A percentile compares a stretch with the other conserved stretches of the same genome.
phyloP scores from a whole-genome alignment of 2,113 vertebrate genomes.

The Toxotes jaculatrix region DNA sequence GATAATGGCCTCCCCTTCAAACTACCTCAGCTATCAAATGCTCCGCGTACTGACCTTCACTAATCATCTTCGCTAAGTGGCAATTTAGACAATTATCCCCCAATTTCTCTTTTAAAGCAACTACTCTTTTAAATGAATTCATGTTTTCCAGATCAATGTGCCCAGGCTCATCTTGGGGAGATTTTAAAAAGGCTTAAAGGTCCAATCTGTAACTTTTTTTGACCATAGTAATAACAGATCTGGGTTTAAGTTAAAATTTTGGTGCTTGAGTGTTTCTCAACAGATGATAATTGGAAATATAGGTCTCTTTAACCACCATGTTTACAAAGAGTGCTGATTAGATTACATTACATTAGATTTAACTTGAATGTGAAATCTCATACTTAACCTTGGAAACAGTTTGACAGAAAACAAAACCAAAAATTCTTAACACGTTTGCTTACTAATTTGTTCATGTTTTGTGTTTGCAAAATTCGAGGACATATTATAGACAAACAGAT shows the following conservation, averaged over 20 bases:
- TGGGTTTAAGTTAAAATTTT: neutral
- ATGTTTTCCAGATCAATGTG: constrained; percentile 24
- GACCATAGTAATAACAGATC: neutral
- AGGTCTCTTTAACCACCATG: neutral
- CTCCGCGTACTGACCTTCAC: constrained; percentile 49
- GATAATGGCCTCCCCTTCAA: constrained; percentile 70
- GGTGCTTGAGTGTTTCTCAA: neutral
- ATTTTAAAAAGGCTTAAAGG: constrained; percentile 1
- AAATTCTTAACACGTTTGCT: neutral
- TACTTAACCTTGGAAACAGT: neutral
- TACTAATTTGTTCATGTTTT: neutral
- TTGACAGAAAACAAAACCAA: neutral
- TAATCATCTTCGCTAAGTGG: constrained; percentile 67
- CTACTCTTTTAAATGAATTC: constrained; percentile 35
- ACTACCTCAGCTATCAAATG: constrained; percentile 57
- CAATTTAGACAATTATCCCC: constrained; percentile 70
- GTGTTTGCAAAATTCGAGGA: neutral
- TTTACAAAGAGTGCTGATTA: neutral
- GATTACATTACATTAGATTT: neutral
- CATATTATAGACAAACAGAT: neutral
- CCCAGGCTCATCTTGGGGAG: constrained; percentile 6
- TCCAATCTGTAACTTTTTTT: neutral
- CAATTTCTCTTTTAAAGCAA: constrained; percentile 49
- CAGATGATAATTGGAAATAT: neutral
- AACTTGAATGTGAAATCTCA: neutral